Conservation (phyloP, 2,113 vertebrate genomes). For the Chaetura pelagica region DNA sequence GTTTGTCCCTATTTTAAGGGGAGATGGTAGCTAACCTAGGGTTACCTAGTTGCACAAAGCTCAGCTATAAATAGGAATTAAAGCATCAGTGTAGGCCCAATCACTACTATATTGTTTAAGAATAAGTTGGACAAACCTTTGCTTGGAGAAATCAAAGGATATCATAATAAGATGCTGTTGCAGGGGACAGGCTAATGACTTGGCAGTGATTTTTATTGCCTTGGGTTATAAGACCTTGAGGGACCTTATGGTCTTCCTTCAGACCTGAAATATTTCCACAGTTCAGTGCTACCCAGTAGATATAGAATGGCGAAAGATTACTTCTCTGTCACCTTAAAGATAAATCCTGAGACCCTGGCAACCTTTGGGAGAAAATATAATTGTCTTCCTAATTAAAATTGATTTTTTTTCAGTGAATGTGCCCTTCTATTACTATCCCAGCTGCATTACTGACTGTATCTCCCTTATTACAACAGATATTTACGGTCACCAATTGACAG, state of each 20-base stretch:
- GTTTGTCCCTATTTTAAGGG: neutral
- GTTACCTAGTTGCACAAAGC: neutral
- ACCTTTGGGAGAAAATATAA: conserved; percentile 72
- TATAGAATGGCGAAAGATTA: conserved; percentile 56
- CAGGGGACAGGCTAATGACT: conserved; percentile 36
- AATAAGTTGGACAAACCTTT: neutral
- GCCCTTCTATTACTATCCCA: conserved; percentile 58
- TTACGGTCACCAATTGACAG: conserved; percentile 55
- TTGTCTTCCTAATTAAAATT: conserved; percentile 78
- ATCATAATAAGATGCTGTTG: conserved; percentile 40
- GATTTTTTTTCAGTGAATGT: conserved; percentile 70
- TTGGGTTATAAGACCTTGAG: conserved; percentile 44
- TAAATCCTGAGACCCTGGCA: conserved; percentile 71
- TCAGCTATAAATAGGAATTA: neutral
- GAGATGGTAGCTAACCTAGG: neutral
- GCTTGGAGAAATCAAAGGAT: conserved; percentile 23
- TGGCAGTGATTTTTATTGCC: conserved; percentile 59
- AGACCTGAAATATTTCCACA: conserved; percentile 52
- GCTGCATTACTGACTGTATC: conserved; percentile 43
- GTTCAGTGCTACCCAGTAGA: conserved; percentile 10
- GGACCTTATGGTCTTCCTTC: conserved; percentile 37
- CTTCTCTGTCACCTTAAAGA: conserved; percentile 66
- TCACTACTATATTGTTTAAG: neutral
- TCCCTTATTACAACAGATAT: conserved; percentile 61
- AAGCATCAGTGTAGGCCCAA: neutral